Conservation (phyloP, 2,888 invertebrate species). For the Oxytorus armatus region DNA sequence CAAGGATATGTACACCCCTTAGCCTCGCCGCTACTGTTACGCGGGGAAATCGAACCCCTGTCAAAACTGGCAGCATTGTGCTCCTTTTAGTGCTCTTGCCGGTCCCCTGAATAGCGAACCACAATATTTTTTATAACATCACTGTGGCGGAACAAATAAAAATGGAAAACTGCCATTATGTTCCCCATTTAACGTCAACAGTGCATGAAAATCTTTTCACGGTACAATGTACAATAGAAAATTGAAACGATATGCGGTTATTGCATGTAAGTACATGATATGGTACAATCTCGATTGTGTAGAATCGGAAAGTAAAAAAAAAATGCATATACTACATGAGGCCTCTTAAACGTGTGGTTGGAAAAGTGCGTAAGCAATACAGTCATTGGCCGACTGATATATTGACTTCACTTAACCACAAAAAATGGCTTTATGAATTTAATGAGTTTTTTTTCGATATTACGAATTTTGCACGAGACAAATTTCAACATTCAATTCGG, state of each 20-base stretch:
- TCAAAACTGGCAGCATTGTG: slow-evolving; percentile 27
- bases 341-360: not conserved
- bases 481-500: too few species aligned
- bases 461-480: too few species aligned
- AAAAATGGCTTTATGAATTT: too few species aligned
- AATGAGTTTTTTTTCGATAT: too few species aligned
- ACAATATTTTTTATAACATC: slow-evolving; percentile 52
- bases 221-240: slow-evolving; percentile 19
- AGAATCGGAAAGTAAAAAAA: not conserved
- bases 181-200: slow-evolving; percentile 22
- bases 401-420: not conserved
- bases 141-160: slow-evolving; percentile 36
- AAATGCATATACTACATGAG: not conserved
- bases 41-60: slow-evolving; percentile 15
- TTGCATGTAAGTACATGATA: slow-evolving; percentile 4
- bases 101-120: slow-evolving; percentile 21
- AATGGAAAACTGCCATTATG: slow-evolving; percentile 9
- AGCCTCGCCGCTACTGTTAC: not conserved
- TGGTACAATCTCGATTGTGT: slow-evolving; percentile 9
- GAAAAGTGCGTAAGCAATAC: not conserved
- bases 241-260: slow-evolving; percentile 30
- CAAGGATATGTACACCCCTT: not conserved
- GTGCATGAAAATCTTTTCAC: slow-evolving; percentile 48
- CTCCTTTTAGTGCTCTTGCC: slow-evolving; percentile 2
- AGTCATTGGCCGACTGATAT: not conserved